Base-by-base conservation (phyloP, 2,888 invertebrate genomes). In the Caenorhabditis macrosperma region DNA sequence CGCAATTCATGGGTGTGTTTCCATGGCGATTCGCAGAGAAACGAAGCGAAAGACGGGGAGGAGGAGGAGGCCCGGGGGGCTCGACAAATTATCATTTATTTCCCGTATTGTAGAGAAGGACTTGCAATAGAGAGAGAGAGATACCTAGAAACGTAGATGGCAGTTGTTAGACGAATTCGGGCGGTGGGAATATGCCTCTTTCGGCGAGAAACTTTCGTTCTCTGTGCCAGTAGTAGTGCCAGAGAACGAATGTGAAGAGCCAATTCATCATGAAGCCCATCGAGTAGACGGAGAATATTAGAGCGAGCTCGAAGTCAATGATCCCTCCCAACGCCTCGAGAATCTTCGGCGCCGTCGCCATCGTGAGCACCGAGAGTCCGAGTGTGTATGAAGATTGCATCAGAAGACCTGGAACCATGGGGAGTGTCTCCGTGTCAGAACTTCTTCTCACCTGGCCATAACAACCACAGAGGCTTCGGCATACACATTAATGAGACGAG, bases 281-380 rank as follows among this genome's bases (percentile, higher is more conserved):
- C 0, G 82, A 68, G 41, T 84, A 84, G 2, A 79, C 64, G 7
- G 66, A 48, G 46, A 84, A 81, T 15, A 82, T 82, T 1, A 74
- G 15, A 4, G 81, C 77, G 5, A 84, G 68, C 12, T 76, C 78
- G 28, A 82, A 66, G 30, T 84, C 84, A 12, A 84, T 82, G 12
- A 74, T 59, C 26, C 83, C 83, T 30, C 85, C 83, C 7, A 86
- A 48, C 9, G 86, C 86, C 57, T 86, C 86, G 7, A 90, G 82
- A 15, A 90, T 79, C 78, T 90, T 90, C 1, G 90, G 90, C 30
- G 89, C 85, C 9, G 88, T 90, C 0, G 90, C 90, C 88, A 90
- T 90, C 9, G 90, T 88, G 9, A 90, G 82, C n/a, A 90, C 87
- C 2, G 88, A 88, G 64, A 90, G 81, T 7, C 90, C 90, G 1